Conservation (phyloP, 2,888 invertebrate species). For the Orthosia cruda region DNA sequence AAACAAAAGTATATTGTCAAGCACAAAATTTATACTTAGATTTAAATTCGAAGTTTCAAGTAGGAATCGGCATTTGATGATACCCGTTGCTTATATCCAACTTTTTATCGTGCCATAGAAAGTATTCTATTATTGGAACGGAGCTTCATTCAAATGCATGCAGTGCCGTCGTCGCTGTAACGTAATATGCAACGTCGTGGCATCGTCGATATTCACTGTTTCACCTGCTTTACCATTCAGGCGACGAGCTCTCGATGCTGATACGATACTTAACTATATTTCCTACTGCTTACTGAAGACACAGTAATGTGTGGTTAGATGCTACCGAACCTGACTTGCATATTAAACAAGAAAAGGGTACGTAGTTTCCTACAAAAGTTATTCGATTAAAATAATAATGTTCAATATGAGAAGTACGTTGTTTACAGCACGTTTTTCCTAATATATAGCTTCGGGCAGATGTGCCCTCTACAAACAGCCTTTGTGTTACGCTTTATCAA, state of each 20-base stretch:
- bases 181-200: conserved; percentile 68
- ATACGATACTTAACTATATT: conserved; percentile 69
- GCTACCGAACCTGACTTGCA: conserved; percentile 41
- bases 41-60: conserved; percentile 16
- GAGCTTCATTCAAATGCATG: conserved; percentile 70
- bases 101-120: conserved; percentile 47
- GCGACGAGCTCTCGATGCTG: conserved; percentile 65
- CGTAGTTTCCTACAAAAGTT: neutral
- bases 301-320: conserved; percentile 53
- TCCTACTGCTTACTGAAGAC: conserved; percentile 61
- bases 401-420: conserved; percentile 23
- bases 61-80: conserved; percentile 36
- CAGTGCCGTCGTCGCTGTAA: conserved; percentile 53
- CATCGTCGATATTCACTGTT: conserved; percentile 70
- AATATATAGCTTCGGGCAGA: conserved; percentile 47
- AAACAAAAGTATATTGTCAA: neutral
- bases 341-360: conserved; percentile 27
- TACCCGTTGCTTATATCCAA: conserved; percentile 24
- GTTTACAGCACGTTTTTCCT: conserved; percentile 46
- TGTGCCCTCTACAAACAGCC: conserved; percentile 50
- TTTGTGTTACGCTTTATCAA: conserved; percentile 51
- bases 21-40: conserved; percentile 6
- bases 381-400: conserved; percentile 31
- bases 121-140: conserved; percentile 55
- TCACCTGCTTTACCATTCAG: conserved; percentile 71